Conservation (phyloP, 2,113 vertebrate genomes). For the Ibidorhyncha struthersii region DNA sequence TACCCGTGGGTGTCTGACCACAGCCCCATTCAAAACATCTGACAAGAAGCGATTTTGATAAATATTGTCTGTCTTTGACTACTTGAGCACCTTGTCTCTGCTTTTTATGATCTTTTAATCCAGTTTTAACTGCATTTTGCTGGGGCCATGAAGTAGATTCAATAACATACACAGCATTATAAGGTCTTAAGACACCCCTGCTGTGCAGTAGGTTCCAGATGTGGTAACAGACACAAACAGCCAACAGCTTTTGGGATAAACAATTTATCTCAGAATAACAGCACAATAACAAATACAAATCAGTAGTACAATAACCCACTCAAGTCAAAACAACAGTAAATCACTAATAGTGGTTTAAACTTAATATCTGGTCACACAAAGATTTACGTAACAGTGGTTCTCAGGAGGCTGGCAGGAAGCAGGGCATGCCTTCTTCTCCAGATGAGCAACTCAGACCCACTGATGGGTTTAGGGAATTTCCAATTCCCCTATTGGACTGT, state of each 20-base stretch:
- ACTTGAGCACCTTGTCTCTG: background rate
- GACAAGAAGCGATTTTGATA: background rate
- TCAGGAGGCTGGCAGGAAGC: background rate
- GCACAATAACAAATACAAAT: background rate
- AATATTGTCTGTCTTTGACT: background rate
- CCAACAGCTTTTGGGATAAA: background rate
- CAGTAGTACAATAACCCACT: background rate
- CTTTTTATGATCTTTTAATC: background rate
- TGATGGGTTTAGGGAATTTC: background rate
- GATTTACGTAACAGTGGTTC: accelerated
- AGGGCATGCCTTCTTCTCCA: background rate
- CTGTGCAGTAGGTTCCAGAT: background rate
- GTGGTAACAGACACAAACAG: background rate
- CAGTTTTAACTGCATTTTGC: background rate
- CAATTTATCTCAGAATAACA: background rate
- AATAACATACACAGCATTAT: background rate
- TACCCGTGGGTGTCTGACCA: background rate
- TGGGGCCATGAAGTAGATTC: background rate
- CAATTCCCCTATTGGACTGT: background rate
- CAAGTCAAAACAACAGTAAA: background rate
- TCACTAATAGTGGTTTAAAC: background rate
- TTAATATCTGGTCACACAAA: background rate
- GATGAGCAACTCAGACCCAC: background rate
- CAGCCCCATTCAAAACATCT: background rate
- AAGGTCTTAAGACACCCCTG: background rate